Evolutionary conservation across 2,113 vertebrate genomes (phyloP), one percentile per base, ranked within the genome.

Genomic region (Nettapus auritus): DNA sequence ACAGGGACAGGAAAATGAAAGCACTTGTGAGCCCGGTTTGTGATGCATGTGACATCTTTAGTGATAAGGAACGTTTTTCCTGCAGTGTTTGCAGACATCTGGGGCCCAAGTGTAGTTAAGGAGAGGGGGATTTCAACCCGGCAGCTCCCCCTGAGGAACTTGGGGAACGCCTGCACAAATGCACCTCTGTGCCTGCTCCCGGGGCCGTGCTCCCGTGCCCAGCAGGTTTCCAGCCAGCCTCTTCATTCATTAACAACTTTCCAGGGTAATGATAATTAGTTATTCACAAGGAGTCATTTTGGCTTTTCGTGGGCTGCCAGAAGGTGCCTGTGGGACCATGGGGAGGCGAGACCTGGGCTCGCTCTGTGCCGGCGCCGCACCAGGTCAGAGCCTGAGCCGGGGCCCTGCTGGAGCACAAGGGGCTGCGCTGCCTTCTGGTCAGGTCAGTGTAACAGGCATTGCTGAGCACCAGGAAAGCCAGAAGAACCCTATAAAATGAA

Each of bases 171-270:
- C 6, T 82, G 74, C 80, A 82, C 79, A 95, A 95, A 64, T 29
- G 57, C 33, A 40, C 31, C 62, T 82, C 62, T 69, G 40, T 69
- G 66, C 74, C 67, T 2, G 5, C 19, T 33, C 86, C 88, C 0
- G 0, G 56, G 86, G 36, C n/a, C 18, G 3, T 6, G 8, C 44
- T 83, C 69, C 78, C 48, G 9, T 75, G 88, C 73, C 62, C 57
- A 69, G 83, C 86, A 94, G 81, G 80, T 76, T 89, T 80, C 57
- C 40, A 93, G 22, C 29, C 34, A 40, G n/a, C 28, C n/a, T 94
- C 88, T 92, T 91, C 44, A 91, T 96, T 96, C 84, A 86, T 94
- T 93, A 91, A 91, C 92, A 77, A 79, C 89, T 66, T 92, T 82
- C 57, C 52, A 71, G 62, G 52, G 76, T 86, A 53, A 90, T 36